A percentile compares a stretch with the other conserved stretches of the same genome.
These are phyloP conservation scores for Beroe ovata DNA, from an alignment of 37 sponge, comb jelly and placozoan species.

Conservation along the genomic window DNA sequence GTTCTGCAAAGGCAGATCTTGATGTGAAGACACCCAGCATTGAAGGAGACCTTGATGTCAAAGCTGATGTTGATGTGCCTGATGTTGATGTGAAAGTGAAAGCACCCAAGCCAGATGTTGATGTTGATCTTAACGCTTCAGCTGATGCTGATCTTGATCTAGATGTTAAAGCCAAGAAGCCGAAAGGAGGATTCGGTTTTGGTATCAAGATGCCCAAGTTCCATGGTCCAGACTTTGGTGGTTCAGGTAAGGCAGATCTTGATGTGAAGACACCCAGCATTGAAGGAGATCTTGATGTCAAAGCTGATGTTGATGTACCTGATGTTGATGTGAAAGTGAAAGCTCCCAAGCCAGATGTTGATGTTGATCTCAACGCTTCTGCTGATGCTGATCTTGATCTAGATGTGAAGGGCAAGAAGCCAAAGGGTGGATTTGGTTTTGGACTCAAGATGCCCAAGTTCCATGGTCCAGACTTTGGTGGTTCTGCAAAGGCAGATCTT, in stretches of 20 bases:
- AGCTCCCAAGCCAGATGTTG: conserved; percentile 8
- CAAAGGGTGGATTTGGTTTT: conserved; percentile 20
- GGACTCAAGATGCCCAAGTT: conserved; percentile 24
- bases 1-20: conserved; percentile 2
- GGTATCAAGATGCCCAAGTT: conserved; percentile 17
- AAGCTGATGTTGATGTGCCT: background rate
- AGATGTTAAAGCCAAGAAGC: background rate
- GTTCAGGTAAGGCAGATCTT: conserved; percentile 3
- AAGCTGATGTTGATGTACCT: background rate
- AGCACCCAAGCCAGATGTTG: background rate
- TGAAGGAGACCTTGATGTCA: background rate
- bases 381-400: conserved; percentile 15
- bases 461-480: background rate
- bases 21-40: conserved; percentile 8
- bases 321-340: conserved; percentile 53
- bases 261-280: background rate
- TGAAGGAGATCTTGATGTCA: background rate
- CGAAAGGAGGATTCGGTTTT: background rate
- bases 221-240: conserved; percentile 32
- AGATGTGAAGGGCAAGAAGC: background rate
- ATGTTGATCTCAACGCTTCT: background rate
- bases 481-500: background rate
- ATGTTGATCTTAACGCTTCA: background rate
- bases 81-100: conserved; percentile 56
- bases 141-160: background rate